Conservation (phyloP, 2,797 vertebrate species). For the Squalus acanthias region DNA sequence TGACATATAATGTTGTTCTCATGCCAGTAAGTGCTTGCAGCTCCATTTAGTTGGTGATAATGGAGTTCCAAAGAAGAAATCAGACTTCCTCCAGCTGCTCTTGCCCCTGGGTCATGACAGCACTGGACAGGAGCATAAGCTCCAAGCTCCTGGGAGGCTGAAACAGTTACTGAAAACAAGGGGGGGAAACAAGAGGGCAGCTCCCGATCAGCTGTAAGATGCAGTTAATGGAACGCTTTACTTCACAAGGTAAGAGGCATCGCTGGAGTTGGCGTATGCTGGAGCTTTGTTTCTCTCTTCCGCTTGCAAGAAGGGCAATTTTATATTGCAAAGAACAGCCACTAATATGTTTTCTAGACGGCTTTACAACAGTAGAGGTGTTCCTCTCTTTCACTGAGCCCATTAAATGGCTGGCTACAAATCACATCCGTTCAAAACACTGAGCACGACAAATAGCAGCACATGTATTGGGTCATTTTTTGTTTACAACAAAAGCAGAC, state of each 20-base stretch:
- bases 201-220: neutral
- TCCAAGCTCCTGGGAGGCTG: neutral
- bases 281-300: neutral
- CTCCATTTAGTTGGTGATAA: neutral
- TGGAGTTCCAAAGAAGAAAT: neutral
- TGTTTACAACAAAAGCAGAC: neutral
- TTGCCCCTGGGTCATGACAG: neutral
- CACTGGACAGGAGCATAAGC: neutral
- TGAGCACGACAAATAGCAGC: neutral
- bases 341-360: neutral
- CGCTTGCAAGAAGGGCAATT: neutral
- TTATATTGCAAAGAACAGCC: neutral
- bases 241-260: neutral
- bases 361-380: neutral
- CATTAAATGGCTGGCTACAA: neutral
- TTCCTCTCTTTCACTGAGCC: neutral
- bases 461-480: neutral
- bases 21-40: neutral
- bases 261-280: neutral
- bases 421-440: neutral
- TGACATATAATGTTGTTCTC: neutral
- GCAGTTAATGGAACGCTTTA: neutral
- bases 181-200: neutral
- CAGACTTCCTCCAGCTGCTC: neutral
- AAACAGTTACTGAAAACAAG: neutral